Base-by-base conservation (phyloP, 2,113 vertebrate genomes). In the Melanotaenia duboulayi region DNA sequence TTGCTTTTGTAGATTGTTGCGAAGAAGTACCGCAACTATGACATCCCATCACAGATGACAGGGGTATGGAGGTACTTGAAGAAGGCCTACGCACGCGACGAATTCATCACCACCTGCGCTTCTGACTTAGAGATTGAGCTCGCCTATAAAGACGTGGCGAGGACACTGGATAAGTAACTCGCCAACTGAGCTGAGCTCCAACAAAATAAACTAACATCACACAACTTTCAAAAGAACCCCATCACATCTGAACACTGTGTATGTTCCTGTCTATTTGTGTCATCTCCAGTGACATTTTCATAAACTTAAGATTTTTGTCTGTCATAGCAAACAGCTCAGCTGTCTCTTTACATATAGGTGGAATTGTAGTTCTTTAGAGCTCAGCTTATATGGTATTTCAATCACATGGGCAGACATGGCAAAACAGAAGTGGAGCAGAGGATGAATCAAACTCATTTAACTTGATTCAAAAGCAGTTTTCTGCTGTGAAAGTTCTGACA, bases 31-130 rank as follows among this genome's bases (percentile, higher is more conserved):
- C 96, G 97, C 32, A 96, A 96, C 92, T 99, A 96, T 0, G 95
- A 98, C 81, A 95, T 99, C 86, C 96, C 97, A 0, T 63, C 88
- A 0, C 96, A 98, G 65, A 95, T 99, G 96, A 91, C 84, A 0
- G 97, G 96, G 2, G 92, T 99, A 77, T 97, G 96, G 96, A 91
- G 95, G 44, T 99, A 99, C 71, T 93, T 99, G 89, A 96, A 96
- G 83, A 97, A 94, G 0, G 96, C 97, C 0, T 96, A 96, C 0
- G 82, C 90, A 3, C 93, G 95, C 4, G 98, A 99, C 0, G 98
- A 99, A 65, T 99, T 99, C 93, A 98, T 94, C 92, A 99, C 96
- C 93, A 99, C 98, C 65, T 99, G 97, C 5, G 96, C 98, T 0
- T 95, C 96, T 0, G 96, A 99, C 91, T 71, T 84, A 0, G 98